Base-by-base conservation (phyloP, 2,888 invertebrate genomes). In the Lacanobia oleracea region DNA sequence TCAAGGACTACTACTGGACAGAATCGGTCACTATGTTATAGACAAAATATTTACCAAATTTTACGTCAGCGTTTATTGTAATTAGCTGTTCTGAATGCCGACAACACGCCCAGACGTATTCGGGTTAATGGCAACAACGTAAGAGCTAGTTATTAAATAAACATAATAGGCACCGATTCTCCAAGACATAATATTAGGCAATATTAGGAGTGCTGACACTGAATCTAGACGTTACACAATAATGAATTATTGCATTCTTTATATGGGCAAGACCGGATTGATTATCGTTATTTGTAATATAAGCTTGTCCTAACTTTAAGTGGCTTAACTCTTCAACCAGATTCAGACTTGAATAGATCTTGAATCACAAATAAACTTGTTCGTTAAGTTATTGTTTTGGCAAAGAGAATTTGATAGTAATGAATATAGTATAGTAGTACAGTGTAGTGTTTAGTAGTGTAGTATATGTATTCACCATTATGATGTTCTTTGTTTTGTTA, bases 11-110 rank as follows among this genome's bases (percentile, higher is more conserved):
- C 73, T 50, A 37, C 40, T 18, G 33, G 62, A 51, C 48, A 66
- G 43, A 54, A 61, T 63, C 10, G 37, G 43, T 67, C 66, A 70
- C 60, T 72, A 45, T 21, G 59, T 65, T 72, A 51, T 63, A 18
- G n/a, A 33, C 37, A 37, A 43, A 54, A 45, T 75, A 77, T 80
- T 77, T 69, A 78, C 65, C 71, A 73, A 70, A 71, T 64, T 21
- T 85, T 83, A 74, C 79, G 51, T 81, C 71, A 84, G 23, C 43
- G 33, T 54, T 59, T 75, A 71, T 77, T 70, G 33, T 77, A 76
- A 77, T 81, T 66, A 59, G 51, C 16, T 9, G 61, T 60, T 68
- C 60, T 59, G 67, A 74, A 73, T 83, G 43, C 62, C 54, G 72
- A 81, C 64, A 74, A 70, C 65, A 70, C 65, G 64, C 61, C 37